Evolutionary conservation across 2,888 invertebrate genomes (phyloP).

Genomic region (Piscicola geometra): DNA sequence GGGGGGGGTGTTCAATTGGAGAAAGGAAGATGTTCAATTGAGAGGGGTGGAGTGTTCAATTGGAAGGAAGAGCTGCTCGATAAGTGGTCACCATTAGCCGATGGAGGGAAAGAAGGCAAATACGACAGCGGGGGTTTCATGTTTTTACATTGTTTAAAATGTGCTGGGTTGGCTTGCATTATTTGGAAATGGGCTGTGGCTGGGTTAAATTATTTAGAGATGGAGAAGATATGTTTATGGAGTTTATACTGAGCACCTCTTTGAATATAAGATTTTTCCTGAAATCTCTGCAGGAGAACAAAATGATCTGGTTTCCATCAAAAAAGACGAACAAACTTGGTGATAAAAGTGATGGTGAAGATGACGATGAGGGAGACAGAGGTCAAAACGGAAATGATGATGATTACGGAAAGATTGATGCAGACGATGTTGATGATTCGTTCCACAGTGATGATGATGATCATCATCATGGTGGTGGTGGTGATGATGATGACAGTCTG

Average conservation of each 20-base stretch:
- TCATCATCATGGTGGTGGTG: neutral
- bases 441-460: neutral
- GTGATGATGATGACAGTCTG: neutral
- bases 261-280: too few relatives aligned
- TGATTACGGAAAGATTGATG: neutral
- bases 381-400: neutral
- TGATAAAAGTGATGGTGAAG: constrained; percentile 10
- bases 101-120: too few relatives aligned
- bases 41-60: too few relatives aligned
- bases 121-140: too few relatives aligned
- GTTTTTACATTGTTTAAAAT: too few relatives aligned
- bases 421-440: too few relatives aligned
- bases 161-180: neutral
- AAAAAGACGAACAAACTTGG: constrained; percentile 17
- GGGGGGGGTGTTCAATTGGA: neutral
- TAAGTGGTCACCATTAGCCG: too few relatives aligned
- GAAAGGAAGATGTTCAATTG: neutral
- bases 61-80: too few relatives aligned
- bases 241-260: too few relatives aligned
- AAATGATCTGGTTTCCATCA: constrained; percentile 32
- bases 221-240: too few relatives aligned
- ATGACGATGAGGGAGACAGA: constrained; percentile 12
- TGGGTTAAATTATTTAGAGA: too few relatives aligned
- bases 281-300: constrained; percentile 29
- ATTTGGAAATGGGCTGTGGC: too few relatives aligned